Evolutionary conservation across 2,797 vertebrate species (phyloP).

Genomic region (Chanos chanos): DNA sequence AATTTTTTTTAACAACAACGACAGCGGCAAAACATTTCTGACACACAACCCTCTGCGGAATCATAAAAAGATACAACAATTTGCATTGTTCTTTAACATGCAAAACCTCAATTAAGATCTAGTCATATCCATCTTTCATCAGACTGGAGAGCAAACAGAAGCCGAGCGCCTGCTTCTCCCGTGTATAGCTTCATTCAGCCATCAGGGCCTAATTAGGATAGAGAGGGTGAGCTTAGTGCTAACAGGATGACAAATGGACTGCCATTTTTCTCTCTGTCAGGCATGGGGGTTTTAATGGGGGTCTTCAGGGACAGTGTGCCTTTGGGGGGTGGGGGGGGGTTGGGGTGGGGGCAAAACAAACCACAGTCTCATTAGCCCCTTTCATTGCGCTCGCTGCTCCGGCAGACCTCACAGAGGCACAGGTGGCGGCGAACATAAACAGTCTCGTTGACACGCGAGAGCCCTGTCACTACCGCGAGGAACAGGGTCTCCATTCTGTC

Average conservation of each 20-base stretch:
- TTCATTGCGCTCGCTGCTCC: slow-evolving; percentile 18
- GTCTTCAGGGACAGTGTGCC: slow-evolving; percentile 23
- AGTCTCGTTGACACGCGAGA: slow-evolving; percentile 1
- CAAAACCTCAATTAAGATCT: slow-evolving; percentile 13
- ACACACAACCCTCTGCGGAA: too few relatives aligned
- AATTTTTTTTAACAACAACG: too few relatives aligned
- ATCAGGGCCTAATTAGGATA: slow-evolving; percentile 32
- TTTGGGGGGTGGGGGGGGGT: neutral
- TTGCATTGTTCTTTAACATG: slow-evolving; percentile 20
- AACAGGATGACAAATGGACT: slow-evolving; percentile 48
- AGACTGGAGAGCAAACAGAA: neutral
- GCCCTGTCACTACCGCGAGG: neutral
- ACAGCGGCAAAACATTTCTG: too few relatives aligned
- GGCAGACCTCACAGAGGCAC: slow-evolving; percentile 27
- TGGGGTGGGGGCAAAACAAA: slow-evolving; percentile 29
- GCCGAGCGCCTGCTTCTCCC: slow-evolving; percentile 10
- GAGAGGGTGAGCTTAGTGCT: slow-evolving; percentile 36
- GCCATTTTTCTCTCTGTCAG: slow-evolving; percentile 32
- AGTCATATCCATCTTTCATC: slow-evolving; percentile 23
- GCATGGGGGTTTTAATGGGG: slow-evolving; percentile 33
- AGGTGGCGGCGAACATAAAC: slow-evolving; percentile 38
- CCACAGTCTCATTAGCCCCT: slow-evolving; percentile 37
- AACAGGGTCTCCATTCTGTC: neutral
- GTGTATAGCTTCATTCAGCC: slow-evolving; percentile 37
- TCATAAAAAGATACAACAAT: too few relatives aligned